A percentile compares a stretch with the other conserved stretches of the same genome.
phyloP scores from a whole-genome alignment of 2,113 vertebrate genomes.

The Caloenas nicobarica region DNA sequence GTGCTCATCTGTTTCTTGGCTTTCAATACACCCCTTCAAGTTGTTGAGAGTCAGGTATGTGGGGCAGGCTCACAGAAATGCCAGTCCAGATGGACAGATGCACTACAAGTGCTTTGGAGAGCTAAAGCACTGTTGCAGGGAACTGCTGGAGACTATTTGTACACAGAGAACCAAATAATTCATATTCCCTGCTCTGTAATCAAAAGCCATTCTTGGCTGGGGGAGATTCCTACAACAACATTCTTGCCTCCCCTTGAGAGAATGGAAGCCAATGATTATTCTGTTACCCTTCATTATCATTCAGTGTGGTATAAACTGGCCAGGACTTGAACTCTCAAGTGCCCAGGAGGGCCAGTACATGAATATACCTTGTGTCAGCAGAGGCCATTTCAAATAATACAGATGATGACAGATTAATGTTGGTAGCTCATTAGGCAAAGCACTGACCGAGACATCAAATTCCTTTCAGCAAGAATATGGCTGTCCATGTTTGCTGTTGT shows the following conservation, averaged over 20 bases:
- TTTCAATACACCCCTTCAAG: not conserved
- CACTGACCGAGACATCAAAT: conserved; percentile 66
- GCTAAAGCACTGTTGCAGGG: not conserved
- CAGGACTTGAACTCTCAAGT: conserved; percentile 69
- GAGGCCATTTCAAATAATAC: conserved; percentile 70
- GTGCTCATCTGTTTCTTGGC: not conserved
- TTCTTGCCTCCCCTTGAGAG: conserved; percentile 51
- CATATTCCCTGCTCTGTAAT: conserved; percentile 43
- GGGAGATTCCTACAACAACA: conserved; percentile 44
- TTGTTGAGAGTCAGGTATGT: not conserved
- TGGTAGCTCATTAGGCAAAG: conserved; percentile 69
- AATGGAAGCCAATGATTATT: conserved; percentile 51
- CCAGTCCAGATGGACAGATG: conserved; percentile 1
- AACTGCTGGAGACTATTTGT: conserved; percentile 24
- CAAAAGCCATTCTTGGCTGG: conserved; percentile 41
- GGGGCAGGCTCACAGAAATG: not conserved
- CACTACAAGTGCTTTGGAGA: not conserved
- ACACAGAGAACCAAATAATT: conserved; percentile 44
- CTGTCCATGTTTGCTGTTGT: conserved; percentile 49
- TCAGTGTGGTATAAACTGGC: conserved; percentile 65
- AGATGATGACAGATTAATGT: conserved; percentile 70
- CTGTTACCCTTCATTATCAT: conserved; percentile 67
- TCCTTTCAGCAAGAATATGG: conserved; percentile 59
- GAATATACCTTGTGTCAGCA: conserved; percentile 66
- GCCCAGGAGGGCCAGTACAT: conserved; percentile 58